Conservation (phyloP, 2,888 invertebrate genomes). For the Aproaerema taeniolella region DNA sequence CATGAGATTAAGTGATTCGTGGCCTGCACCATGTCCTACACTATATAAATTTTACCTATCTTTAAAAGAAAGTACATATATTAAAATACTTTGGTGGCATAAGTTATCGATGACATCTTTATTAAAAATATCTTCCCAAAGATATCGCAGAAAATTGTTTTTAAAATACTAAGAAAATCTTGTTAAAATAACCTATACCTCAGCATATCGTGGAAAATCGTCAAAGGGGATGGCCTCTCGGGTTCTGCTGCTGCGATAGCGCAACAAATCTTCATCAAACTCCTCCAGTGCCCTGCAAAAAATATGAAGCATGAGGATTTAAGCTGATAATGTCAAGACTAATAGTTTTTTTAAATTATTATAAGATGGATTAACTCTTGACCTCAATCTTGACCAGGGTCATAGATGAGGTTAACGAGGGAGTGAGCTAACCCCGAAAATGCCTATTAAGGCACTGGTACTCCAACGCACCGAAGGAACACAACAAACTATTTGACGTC, state of each 20-base stretch:
- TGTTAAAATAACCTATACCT: constrained; percentile 56
- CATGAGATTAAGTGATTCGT: too few relatives aligned
- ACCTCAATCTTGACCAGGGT: too few relatives aligned
- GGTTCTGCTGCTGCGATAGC: constrained; percentile 23
- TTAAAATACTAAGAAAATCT: background rate
- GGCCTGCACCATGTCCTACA: too few relatives aligned
- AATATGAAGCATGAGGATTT: background rate
- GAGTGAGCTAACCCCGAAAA: too few relatives aligned
- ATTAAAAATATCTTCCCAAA: background rate
- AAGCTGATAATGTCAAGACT: background rate
- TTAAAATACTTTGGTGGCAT: background rate
- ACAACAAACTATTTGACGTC: background rate
- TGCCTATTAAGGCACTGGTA: too few relatives aligned
- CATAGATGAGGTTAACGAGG: too few relatives aligned
- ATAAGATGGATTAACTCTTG: too few relatives aligned
- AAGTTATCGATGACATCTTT: background rate
- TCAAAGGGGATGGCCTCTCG: constrained; percentile 59
- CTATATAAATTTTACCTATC: constrained; percentile 71
- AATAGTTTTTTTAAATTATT: too few relatives aligned
- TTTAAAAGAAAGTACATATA: background rate
- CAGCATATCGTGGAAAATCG: constrained; percentile 74
- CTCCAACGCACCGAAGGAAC: background rate
- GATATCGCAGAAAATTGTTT: background rate
- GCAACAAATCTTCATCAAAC: constrained; percentile 23
- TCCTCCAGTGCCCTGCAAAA: constrained; percentile 28